Base-by-base conservation (phyloP, 2,113 vertebrate species). In the Gallinago media region DNA sequence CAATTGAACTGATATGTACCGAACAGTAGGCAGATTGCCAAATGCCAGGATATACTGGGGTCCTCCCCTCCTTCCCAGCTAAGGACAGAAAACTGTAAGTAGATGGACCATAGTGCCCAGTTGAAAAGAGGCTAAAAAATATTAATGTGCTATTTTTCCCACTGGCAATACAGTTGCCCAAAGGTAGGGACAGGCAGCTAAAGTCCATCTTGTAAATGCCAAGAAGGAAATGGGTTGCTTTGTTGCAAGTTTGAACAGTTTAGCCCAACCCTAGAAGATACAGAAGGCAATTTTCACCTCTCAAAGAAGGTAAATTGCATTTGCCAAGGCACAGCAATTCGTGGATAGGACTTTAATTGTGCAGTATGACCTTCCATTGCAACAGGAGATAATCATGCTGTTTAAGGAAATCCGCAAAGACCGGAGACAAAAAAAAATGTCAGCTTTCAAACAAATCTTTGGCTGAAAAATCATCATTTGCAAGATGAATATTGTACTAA, bases 231-330 rank as follows among this genome's bases (percentile, higher is more conserved):
- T 12, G 3, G 4, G 6, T 31, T 77, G n/a, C n/a, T 85, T 91
- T 88, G 25, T 42, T 50, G 15, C 44, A 74, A 83, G 42, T 82
- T 91, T 50, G 25, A 94, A 67, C 8, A 79, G 31, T 75, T 92
- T 73, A 81, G 16, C 13, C 44, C 63, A 85, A 54, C 21, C 55
- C 59, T 73, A 80, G 46, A 46, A 79, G 87, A 95, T 32, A 56
- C 19, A 94, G 70, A 96, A 93, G 76, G 58, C 44, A 81, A 72
- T 85, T 88, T 94, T 85, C 70, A 92, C 52, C 63, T 92, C 75
- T 84, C n/a, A 65, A 2, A 86, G 50, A 82, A 82, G 71, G 42
- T 71, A 84, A 91, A 59, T 85, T 94, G 42, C 73, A 76, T 82
- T 91, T 94, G 20, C 58, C 66, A 54, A 91, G 26, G 44, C 58